Conservation (phyloP, 2,888 invertebrate genomes). For the Linyphia triangularis region DNA sequence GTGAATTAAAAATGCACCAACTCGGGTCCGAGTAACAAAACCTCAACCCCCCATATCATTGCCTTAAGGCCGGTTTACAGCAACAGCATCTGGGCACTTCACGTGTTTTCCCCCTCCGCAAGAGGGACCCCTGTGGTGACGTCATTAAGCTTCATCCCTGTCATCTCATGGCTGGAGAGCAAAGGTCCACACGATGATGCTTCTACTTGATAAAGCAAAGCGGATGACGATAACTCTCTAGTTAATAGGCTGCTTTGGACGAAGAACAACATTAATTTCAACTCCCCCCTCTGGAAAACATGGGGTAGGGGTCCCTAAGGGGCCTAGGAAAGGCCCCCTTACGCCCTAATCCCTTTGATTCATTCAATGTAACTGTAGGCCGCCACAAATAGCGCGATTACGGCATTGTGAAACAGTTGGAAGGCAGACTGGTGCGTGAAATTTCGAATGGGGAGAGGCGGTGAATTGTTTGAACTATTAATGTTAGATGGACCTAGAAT, state of each 20-base stretch:
- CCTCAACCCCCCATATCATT: slow-evolving; percentile 54
- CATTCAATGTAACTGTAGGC: slow-evolving; percentile 70
- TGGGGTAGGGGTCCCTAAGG: background rate
- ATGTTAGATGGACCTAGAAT: slow-evolving; percentile 40
- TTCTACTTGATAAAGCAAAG: slow-evolving; percentile 71
- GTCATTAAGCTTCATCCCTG: slow-evolving; percentile 58
- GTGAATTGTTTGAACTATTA: slow-evolving; percentile 47
- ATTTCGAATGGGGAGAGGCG: slow-evolving; percentile 22
- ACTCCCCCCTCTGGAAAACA: slow-evolving; percentile 54
- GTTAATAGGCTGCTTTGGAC: slow-evolving; percentile 71
- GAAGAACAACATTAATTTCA: slow-evolving; percentile 74
- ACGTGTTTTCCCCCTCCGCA: slow-evolving; percentile 18
- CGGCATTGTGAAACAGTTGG: slow-evolving; percentile 42
- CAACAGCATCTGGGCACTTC: slow-evolving; percentile 69
- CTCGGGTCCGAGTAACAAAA: slow-evolving; percentile 40
- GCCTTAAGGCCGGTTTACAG: slow-evolving; percentile 42
- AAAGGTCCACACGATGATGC: slow-evolving; percentile 63
- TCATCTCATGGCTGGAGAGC: slow-evolving; percentile 51
- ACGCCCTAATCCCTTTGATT: slow-evolving; percentile 70
- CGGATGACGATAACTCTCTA: slow-evolving; percentile 71
- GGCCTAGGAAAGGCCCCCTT: background rate
- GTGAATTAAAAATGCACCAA: slow-evolving; percentile 69
- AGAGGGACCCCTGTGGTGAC: slow-evolving; percentile 36
- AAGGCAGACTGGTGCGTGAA: slow-evolving; percentile 53
- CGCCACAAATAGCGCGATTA: slow-evolving; percentile 72